A percentile compares a stretch with the other conserved stretches of the same genome.
These are phyloP conservation scores for Australoheros scitulus DNA, from an alignment of 2,113 vertebrate species.

Conservation along the genomic window DNA sequence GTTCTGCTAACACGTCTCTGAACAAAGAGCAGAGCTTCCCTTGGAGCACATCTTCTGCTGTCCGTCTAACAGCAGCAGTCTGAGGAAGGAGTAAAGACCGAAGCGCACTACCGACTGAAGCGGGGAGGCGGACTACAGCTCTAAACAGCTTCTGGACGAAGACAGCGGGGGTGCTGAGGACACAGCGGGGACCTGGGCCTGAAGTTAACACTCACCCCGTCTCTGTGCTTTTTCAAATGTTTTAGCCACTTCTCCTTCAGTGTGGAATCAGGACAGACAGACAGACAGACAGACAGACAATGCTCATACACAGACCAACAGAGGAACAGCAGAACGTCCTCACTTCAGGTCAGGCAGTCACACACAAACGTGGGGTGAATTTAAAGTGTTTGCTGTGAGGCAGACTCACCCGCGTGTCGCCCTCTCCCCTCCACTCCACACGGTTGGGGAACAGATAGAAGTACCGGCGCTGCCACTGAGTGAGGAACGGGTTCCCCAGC, in stretches of 20 bases:
- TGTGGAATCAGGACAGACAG: conserved; percentile 31
- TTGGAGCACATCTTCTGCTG: too few relatives aligned
- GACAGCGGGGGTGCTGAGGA: neutral
- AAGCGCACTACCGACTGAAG: conserved; percentile 12
- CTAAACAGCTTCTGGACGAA: neutral
- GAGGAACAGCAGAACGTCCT: neutral
- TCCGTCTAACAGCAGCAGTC: neutral
- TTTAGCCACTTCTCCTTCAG: conserved; percentile 83
- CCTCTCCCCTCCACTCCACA: conserved; percentile 96
- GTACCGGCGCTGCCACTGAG: conserved; percentile 97
- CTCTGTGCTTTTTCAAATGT: conserved; percentile 81
- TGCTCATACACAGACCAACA: conserved; percentile 17
- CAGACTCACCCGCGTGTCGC: conserved; percentile 90
- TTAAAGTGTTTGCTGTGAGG: neutral
- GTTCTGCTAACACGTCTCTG: too few relatives aligned
- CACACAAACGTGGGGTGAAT: neutral
- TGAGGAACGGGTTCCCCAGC: conserved; percentile 94
- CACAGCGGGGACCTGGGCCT: conserved; percentile 2
- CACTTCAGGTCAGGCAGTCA: neutral
- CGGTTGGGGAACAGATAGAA: conserved; percentile 99
- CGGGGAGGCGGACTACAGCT: conserved; percentile 22
- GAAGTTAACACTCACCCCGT: conserved; percentile 79
- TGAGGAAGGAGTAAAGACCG: neutral
- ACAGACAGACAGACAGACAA: conserved; percentile 30
- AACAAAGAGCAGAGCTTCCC: too few relatives aligned